Conservation (phyloP, 2,797 vertebrate species). For the Steatocranus sp. region DNA sequence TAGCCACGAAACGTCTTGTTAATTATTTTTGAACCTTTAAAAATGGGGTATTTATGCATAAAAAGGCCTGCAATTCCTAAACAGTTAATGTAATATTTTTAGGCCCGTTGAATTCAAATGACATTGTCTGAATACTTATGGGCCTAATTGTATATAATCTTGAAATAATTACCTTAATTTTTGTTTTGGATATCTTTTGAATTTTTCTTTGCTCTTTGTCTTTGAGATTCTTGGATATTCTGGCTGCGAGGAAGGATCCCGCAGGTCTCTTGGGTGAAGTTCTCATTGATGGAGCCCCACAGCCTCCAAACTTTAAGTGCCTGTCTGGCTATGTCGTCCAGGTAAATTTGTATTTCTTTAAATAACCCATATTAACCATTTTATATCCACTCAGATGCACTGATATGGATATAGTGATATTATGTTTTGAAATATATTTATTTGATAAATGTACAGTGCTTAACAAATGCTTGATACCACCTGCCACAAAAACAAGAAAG, state of each 20-base stretch:
- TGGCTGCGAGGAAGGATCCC: constrained; percentile 83
- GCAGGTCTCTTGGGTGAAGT: constrained; percentile 80
- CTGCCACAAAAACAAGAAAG: not conserved
- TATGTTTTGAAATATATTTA: not conserved
- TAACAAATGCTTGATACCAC: not conserved
- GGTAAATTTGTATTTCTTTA: constrained; percentile 53
- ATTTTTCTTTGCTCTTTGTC: not conserved
- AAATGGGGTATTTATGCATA: not conserved
- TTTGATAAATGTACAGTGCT: not conserved
- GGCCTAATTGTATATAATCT: not conserved
- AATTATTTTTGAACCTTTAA: not conserved
- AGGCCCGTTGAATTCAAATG: not conserved
- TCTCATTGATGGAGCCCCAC: constrained; percentile 79
- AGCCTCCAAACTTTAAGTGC: constrained; percentile 83
- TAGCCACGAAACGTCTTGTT: accelerated
- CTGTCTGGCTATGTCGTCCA: constrained; percentile 85
- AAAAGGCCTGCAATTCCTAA: not conserved
- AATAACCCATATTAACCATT: not conserved
- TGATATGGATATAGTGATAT: not conserved
- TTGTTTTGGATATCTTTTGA: not conserved
- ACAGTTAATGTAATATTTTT: not conserved
- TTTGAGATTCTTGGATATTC: constrained; percentile 80
- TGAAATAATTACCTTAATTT: not conserved
- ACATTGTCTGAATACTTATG: not conserved
- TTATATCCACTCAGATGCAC: not conserved